phyloP scores from a whole-genome alignment of 2,113 vertebrate genomes.

The Phocoena phocoena region DNA sequence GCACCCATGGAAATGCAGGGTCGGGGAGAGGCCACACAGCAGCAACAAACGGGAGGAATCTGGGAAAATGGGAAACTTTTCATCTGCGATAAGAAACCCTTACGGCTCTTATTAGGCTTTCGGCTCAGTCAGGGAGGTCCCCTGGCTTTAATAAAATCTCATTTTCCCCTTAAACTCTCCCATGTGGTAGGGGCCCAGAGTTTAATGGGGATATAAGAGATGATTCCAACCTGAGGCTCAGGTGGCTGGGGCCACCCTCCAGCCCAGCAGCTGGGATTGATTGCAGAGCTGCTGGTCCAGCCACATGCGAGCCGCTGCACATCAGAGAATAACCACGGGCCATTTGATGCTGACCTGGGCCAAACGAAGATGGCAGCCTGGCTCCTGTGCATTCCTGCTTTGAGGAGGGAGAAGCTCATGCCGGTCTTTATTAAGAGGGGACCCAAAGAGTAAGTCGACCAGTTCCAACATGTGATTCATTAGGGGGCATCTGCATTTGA shows the following conservation, averaged over 20 bases:
- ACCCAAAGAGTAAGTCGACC: neutral
- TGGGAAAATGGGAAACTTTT: constrained; percentile 79
- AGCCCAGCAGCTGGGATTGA: constrained; percentile 69
- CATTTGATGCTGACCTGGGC: constrained; percentile 37
- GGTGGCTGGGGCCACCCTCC: constrained; percentile 70
- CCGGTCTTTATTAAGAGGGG: constrained; percentile 60
- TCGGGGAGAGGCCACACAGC: neutral
- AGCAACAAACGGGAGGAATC: constrained; percentile 68
- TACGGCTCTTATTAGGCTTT: constrained; percentile 78
- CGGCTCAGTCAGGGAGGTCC: constrained; percentile 77
- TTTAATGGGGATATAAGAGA: constrained; percentile 83
- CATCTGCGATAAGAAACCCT: constrained; percentile 81
- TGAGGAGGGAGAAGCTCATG: neutral
- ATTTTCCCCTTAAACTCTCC: constrained; percentile 85
- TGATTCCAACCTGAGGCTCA: constrained; percentile 84
- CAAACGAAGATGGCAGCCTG: constrained; percentile 57
- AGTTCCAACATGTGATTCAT: constrained; percentile 39
- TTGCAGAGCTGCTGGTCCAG: neutral
- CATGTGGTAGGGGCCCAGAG: constrained; percentile 79
- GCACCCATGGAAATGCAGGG: neutral
- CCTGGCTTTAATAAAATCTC: constrained; percentile 87
- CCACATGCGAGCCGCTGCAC: neutral
- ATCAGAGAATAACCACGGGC: constrained; percentile 58
- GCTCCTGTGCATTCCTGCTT: neutral
- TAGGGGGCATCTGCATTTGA: constrained; percentile 10